A percentile compares a stretch with the other conserved stretches of the same genome.
phyloP scores from a whole-genome alignment of 2,888 invertebrate genomes.

The Sisyra nigra region DNA sequence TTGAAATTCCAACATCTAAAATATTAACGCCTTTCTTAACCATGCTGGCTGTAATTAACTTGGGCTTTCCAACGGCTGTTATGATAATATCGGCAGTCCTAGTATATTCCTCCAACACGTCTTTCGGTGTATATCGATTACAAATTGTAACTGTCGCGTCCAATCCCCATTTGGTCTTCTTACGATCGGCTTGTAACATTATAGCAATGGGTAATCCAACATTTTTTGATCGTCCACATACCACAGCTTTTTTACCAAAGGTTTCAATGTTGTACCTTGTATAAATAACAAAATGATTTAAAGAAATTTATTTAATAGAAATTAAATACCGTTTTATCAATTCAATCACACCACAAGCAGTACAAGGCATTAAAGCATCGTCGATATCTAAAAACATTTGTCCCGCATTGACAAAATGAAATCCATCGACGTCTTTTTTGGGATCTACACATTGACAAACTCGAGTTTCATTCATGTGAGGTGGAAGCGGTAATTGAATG shows the following conservation, averaged over 20 bases:
- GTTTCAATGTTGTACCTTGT: slow-evolving; percentile 55
- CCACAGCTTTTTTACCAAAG: slow-evolving; percentile 72
- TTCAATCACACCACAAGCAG: slow-evolving; percentile 59
- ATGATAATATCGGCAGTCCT: slow-evolving; percentile 63
- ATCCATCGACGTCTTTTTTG: slow-evolving; percentile 83
- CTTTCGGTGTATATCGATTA: slow-evolving; percentile 70
- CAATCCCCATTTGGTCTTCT: slow-evolving; percentile 50
- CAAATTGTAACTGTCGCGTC: slow-evolving; percentile 85
- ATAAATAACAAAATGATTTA: too few species aligned
- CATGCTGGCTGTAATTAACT: slow-evolving; percentile 66
- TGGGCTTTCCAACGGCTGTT: slow-evolving; percentile 55
- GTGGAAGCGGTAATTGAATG: slow-evolving; percentile 70
- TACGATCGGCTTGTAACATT: slow-evolving; percentile 62
- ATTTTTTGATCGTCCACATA: slow-evolving; percentile 82
- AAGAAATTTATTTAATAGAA: too few species aligned
- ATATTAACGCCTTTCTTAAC: slow-evolving; percentile 76
- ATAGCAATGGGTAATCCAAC: slow-evolving; percentile 83
- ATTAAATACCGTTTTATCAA: slow-evolving; percentile 45
- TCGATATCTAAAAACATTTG: slow-evolving; percentile 52
- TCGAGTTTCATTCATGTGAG: slow-evolving; percentile 53
- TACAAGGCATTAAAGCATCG: slow-evolving; percentile 59
- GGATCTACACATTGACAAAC: slow-evolving; percentile 67
- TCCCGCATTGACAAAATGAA: slow-evolving; percentile 71
- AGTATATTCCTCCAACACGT: slow-evolving; percentile 52
- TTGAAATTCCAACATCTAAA: slow-evolving; percentile 78